Percentiles rank a stretch among this genome's conserved stretches.
These are phyloP conservation scores for Trinectes maculatus DNA, from an alignment of 2,113 vertebrate species.

Conservation along the genomic window DNA sequence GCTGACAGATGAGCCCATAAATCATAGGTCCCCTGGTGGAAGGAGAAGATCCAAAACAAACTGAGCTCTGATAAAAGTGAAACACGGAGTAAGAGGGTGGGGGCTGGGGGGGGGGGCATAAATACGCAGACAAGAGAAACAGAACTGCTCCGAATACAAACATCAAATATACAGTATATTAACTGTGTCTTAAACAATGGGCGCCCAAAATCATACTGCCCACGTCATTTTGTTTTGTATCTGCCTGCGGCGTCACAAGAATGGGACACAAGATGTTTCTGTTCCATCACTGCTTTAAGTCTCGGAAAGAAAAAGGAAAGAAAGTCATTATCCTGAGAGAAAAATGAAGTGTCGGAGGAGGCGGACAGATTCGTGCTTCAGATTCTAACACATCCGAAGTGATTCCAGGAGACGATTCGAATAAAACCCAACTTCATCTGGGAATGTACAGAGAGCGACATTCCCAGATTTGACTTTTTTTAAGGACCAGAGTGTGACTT, in stretches of 20 bases:
- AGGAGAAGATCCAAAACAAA: conserved; percentile 64
- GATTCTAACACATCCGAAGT: conserved; percentile 23
- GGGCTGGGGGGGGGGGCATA: background rate
- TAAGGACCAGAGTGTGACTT: no score
- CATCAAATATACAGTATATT: conserved; percentile 11
- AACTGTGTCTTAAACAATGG: conserved; percentile 4
- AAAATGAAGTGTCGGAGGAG: no score
- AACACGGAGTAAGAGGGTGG: conserved; percentile 1
- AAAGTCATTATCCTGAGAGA: conserved; percentile 38
- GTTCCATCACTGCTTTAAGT: conserved; percentile 31
- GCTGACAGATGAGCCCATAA: conserved; percentile 75
- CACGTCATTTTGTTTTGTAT: no score
- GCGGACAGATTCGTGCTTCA: no score
- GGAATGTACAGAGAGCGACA: no score
- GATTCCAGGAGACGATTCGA: conserved; percentile 31
- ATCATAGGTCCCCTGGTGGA: conserved; percentile 65
- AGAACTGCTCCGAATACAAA: background rate
- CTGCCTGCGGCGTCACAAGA: no score
- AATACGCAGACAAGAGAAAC: background rate
- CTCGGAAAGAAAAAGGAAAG: conserved; percentile 16
- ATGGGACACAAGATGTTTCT: no score
- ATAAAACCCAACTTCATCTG: conserved; percentile 22
- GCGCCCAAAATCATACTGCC: no score
- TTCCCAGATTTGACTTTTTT: no score
- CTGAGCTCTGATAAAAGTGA: conserved; percentile 36